Evolutionary conservation across 2,113 vertebrate genomes (phyloP), one percentile per base, ranked within the genome.

Genomic region (Chionomys nivalis): DNA sequence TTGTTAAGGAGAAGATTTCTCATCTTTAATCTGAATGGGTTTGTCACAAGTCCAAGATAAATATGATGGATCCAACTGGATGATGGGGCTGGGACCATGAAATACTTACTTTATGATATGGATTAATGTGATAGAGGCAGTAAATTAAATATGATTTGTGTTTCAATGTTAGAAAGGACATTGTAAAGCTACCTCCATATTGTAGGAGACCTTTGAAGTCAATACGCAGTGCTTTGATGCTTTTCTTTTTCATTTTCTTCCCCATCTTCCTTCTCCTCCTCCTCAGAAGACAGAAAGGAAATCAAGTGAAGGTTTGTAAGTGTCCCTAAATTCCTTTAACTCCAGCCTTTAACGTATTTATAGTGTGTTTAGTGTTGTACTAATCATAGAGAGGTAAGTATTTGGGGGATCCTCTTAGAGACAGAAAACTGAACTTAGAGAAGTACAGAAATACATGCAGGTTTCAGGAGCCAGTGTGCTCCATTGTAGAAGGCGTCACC

Each of bases 31-130:
- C 55, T 82, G 12, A 82, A 7, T 58, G 33, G 23, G 21, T 26
- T 9, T 82, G 36, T 61, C 21, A 91, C n/a, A 94, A 77, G 52
- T 88, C 36, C 49, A 89, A 77, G 65, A 87, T 89, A 93, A 87
- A 93, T 47, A 23, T 19, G 83, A 5, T 42, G 31, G 28, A 94
- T 66, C 36, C 6, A 3, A 3, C 16, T 55, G 63, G 16, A 85
- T 33, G 36, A 36, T 66, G 2, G 33, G 47, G 5, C 28, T 14
- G 49, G 39, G 47, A 16, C 49, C 68, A 5, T 2, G 26, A 33
- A 88, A 0, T 5, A 44, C 17, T 16, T 87, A n/a, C n/a, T 81
- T 91, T 86, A 12, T 70, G 33, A 88, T 12, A 68, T 49, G 26
- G 12, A 14, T 85, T 5, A 14, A 13, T 63, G 52, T 5, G 11